Evolutionary conservation across 2,888 invertebrate species (phyloP).

Genomic region (Hypolimnas misippus): DNA sequence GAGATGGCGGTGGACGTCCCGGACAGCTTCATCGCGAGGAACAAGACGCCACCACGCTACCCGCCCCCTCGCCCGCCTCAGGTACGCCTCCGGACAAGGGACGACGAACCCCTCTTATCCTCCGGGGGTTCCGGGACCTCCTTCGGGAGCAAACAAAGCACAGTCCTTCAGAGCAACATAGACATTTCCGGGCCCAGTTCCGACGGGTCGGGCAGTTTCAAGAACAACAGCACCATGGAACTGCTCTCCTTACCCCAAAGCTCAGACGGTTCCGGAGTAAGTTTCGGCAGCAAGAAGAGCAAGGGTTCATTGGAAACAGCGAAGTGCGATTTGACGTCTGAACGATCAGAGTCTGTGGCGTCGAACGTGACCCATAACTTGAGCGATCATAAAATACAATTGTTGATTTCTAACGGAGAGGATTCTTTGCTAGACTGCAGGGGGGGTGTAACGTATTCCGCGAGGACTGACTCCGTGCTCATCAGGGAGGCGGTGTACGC

Average conservation of each 20-base stretch:
- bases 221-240: slow-evolving; percentile 72
- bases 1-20: slow-evolving; percentile 99
- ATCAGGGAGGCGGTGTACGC: slow-evolving; percentile 79
- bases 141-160: slow-evolving; percentile 76
- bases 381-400: slow-evolving; percentile 76
- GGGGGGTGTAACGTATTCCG: slow-evolving; percentile 76
- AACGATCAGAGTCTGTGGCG: slow-evolving; percentile 68
- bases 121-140: slow-evolving; percentile 76
- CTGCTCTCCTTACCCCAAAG: slow-evolving; percentile 74
- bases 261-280: slow-evolving; percentile 70
- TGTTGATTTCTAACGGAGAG: slow-evolving; percentile 76
- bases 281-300: slow-evolving; percentile 76
- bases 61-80: slow-evolving; percentile 91
- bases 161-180: slow-evolving; percentile 66
- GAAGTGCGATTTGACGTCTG: slow-evolving; percentile 70
- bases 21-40: slow-evolving; percentile 94
- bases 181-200: slow-evolving; percentile 70
- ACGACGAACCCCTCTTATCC: slow-evolving; percentile 79
- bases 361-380: slow-evolving; percentile 63
- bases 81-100: slow-evolving; percentile 81
- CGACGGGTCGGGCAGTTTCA: slow-evolving; percentile 72
- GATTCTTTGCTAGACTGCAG: slow-evolving; percentile 76
- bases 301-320: slow-evolving; percentile 75
- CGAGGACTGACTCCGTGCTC: slow-evolving; percentile 79
- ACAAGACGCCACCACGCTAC: slow-evolving; percentile 96